Evolutionary conservation across 2,888 invertebrate genomes (phyloP), one percentile per base, ranked within the genome.

Genomic region (Drosophila prostipennis): DNA sequence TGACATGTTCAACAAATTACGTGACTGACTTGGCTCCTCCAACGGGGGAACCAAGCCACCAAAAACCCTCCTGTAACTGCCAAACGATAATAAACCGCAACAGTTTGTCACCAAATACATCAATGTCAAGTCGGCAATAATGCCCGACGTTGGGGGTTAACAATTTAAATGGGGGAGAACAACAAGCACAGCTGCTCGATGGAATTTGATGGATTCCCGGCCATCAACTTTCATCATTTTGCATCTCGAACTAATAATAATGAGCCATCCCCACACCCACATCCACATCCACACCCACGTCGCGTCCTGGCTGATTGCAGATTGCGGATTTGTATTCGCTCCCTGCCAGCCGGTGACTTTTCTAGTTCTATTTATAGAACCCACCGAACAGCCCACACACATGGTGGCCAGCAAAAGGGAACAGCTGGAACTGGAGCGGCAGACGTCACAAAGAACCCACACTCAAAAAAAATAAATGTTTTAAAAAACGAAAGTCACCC

Each of bases 71-170:
- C 26, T 45, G 40, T 26, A 16, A 43, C 45, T 34, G 53, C 40
- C 55, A 26, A 72, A 77, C 54, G 80, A 75, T 88, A 84, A 88
- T 88, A 86, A 83, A 83, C 84, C 84, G 88, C 84, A 88, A 88
- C 84, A 83, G 87, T 85, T 85, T 85, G 88, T 88, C 88, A 88
- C 88, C 86, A 88, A 86, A 85, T 85, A 79, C 81, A 88, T 88
- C 88, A 85, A 85, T 77, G 88, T 85, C 88, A 86, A 77, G 55
- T 65, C 74, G 49, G 70, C 80, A 78, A 83, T 80, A 83, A 80
- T 73, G 78, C 64, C 60, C 61, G 60, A 69, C 74, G 67, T 19
- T 19, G 16, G 29, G 59, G 32, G 43, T 37, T 59, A 46, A 43
- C 48, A 54, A 69, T 60, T 54, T 43, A 71, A 72, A 48, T 45